Evolutionary conservation across 64 coral and sea anemone species (phyloP).

Genomic region (Pocillopora verrucosa): DNA sequence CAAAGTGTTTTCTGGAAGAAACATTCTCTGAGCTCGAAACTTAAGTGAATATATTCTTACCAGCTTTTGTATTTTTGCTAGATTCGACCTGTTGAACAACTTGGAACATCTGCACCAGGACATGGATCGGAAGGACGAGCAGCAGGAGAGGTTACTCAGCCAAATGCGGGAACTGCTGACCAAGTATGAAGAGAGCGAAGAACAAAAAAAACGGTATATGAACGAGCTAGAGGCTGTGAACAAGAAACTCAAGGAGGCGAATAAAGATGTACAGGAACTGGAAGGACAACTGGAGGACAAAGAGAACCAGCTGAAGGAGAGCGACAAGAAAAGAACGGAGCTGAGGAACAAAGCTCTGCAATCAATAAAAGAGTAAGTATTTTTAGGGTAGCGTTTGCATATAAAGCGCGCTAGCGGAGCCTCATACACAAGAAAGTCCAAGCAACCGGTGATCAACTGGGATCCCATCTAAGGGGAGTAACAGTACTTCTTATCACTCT

Average conservation of each 20-base stretch:
- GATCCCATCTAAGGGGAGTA: no score
- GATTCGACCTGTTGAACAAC: slow-evolving; percentile 56
- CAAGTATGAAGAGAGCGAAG: slow-evolving; percentile 80
- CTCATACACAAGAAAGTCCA: no score
- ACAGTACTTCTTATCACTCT: no score
- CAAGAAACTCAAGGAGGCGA: slow-evolving; percentile 71
- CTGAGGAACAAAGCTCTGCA: slow-evolving; percentile 82
- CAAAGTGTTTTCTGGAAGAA: no score
- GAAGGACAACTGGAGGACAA: slow-evolving; percentile 68
- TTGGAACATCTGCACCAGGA: slow-evolving; percentile 73
- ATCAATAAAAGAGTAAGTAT: slow-evolving; percentile 93
- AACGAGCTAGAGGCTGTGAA: slow-evolving; percentile 60
- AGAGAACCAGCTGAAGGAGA: slow-evolving; percentile 87
- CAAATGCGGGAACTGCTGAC: slow-evolving; percentile 74
- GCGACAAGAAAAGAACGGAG: slow-evolving; percentile 88
- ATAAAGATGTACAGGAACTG: slow-evolving; percentile 54
- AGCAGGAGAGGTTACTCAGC: slow-evolving; percentile 71
- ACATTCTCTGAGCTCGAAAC: no score
- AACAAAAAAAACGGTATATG: slow-evolving; percentile 58
- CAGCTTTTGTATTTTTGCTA: slow-evolving; percentile 1
- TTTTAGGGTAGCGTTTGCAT: neutral
- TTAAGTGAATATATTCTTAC: neutral
- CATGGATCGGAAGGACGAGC: slow-evolving; percentile 81
- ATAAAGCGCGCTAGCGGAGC: neutral
- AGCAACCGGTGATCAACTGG: no score